These are phyloP conservation scores for Dynastes maya DNA, from an alignment of 2,888 invertebrate species.

Conservation along the genomic window DNA sequence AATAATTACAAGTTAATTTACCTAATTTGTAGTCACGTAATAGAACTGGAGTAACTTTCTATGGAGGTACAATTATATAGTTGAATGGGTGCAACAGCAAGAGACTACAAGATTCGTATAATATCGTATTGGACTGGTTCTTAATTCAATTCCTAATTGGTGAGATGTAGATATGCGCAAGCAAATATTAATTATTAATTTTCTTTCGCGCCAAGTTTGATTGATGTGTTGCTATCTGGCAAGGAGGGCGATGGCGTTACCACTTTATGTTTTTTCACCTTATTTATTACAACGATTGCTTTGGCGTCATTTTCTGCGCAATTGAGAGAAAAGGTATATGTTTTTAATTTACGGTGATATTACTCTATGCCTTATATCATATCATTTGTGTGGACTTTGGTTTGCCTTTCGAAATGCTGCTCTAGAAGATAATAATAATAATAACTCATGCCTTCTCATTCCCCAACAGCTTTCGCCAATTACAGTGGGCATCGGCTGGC, in stretches of 20 bases:
- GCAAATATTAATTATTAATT: conserved; percentile 40
- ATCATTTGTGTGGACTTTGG: too few relatives aligned
- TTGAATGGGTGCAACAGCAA: conserved; percentile 11
- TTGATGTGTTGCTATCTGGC: conserved; percentile 29
- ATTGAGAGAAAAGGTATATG: too few relatives aligned
- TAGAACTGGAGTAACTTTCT: conserved; percentile 36
- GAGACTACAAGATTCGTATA: conserved; percentile 11
- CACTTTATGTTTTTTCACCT: conserved; percentile 9
- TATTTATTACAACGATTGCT: background rate
- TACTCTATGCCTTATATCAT: too few relatives aligned
- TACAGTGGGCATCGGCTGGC: too few relatives aligned
- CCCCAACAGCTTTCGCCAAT: too few relatives aligned
- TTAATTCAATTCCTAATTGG: conserved; percentile 21
- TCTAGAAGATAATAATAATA: too few relatives aligned
- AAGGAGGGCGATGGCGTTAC: background rate
- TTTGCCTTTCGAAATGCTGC: too few relatives aligned
- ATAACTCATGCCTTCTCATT: too few relatives aligned
- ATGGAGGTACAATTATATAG: conserved; percentile 19
- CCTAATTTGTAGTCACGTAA: conserved; percentile 35
- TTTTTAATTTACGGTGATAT: too few relatives aligned
- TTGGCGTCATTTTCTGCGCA: too few relatives aligned
- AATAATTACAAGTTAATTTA: conserved; percentile 39
- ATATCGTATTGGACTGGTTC: conserved; percentile 17
- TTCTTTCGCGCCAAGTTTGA: conserved; percentile 17
- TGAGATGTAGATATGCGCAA: conserved; percentile 1